Evolutionary conservation across 2,113 vertebrate species (phyloP), one percentile per base, ranked within the genome.

Genomic region (Trogon surrucura): DNA sequence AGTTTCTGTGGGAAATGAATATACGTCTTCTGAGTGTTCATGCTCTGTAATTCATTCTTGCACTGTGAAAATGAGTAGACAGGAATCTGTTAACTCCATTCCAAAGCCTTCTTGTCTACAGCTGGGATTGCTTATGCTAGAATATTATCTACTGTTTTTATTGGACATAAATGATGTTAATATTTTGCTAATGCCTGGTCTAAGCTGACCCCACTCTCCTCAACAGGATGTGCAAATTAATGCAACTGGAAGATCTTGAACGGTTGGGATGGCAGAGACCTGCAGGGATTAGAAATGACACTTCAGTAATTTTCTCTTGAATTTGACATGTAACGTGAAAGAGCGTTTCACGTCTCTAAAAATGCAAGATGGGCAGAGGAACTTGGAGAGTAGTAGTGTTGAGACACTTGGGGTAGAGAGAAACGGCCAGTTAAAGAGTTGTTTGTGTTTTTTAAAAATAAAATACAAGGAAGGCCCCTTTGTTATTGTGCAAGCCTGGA

Each of bases 241-340:
- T 64, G 73, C 70, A 53, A 56, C 61, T 84, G 73, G 84, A 93
- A 91, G 73, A 79, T 91, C 84, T 53, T 89, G 91, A 92, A 71
- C 3, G 1, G 62, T 87, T 7, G 53, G 78, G 77, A 41, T 61
- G 57, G 75, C 61, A n/a, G 80, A 75, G 69, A 91, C 34, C 89
- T 85, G 75, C 45, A 72, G 86, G 73, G 86, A 85, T 95, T 91
- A 89, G 80, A 74, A 92, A 92, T 93, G 80, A 78, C 65, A 74
- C 92, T 88, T 74, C 62, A 95, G 64, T 67, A 38, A 88, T 80
- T 94, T 83, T 89, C 60, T 78, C 83, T 88, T 10, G 27, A 60
- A 32, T 91, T 74, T 71, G 60, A 79, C 0, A 5, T 1, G 4
- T 70, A 51, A 57, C 29, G 6, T 10, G 48, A 60, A 93, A 77